These are phyloP conservation scores for Myoxocephalus aenaeus DNA, from an alignment of 2,797 vertebrate genomes.

Conservation along the genomic window DNA sequence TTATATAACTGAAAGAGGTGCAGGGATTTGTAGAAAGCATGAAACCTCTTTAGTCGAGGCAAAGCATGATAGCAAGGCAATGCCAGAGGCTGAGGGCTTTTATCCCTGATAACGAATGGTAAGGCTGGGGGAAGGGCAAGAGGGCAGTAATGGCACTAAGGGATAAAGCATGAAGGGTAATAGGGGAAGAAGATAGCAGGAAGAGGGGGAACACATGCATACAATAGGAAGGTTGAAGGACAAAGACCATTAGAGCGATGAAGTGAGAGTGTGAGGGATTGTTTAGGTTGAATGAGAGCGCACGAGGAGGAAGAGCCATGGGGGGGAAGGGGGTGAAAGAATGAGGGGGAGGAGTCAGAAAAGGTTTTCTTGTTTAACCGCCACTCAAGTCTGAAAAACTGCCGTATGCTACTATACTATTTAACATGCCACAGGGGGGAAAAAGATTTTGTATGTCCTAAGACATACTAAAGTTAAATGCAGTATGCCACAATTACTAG, in stretches of 20 bases:
- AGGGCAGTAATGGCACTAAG: constrained; percentile 30
- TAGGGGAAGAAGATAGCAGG: constrained; percentile 34
- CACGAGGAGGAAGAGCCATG: neutral
- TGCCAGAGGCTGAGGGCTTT: constrained; percentile 19
- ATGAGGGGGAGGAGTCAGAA: neutral
- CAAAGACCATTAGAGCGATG: constrained; percentile 37
- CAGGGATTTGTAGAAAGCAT: constrained; percentile 6
- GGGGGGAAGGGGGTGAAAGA: neutral
- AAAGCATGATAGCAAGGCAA: constrained; percentile 24
- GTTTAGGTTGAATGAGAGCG: constrained; percentile 21
- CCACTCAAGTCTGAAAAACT: neutral
- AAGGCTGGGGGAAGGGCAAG: constrained; percentile 18
- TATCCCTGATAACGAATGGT: constrained; percentile 26
- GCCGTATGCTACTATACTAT: neutral
- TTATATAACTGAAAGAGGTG: neutral
- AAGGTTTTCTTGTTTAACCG: constrained; percentile 3
- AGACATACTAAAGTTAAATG: neutral
- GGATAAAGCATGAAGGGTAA: constrained; percentile 44
- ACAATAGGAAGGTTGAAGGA: constrained; percentile 29
- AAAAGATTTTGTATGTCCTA: no score
- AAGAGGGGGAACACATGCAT: constrained; percentile 19
- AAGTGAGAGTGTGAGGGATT: constrained; percentile 39
- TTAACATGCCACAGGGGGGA: neutral
- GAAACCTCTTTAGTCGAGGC: constrained; percentile 1
- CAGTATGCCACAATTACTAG: neutral